Conservation (phyloP, 1,140 invertebrate species). For the Cyclina sinensis region DNA sequence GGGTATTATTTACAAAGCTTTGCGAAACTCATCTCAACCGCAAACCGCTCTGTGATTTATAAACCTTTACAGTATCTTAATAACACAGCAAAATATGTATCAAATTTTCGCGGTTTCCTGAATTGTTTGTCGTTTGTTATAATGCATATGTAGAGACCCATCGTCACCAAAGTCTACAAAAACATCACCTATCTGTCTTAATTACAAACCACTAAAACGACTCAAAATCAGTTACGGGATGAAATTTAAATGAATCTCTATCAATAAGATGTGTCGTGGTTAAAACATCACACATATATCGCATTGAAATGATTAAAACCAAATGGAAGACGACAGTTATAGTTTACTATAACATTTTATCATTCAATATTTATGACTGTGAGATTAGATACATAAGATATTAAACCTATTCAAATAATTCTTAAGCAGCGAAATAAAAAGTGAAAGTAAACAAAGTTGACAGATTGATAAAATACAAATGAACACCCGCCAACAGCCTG, state of each 20-base stretch:
- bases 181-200: constrained; percentile 8
- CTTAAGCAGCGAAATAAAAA: too few relatives aligned
- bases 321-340: constrained; percentile 18
- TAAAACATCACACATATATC: constrained; percentile 42
- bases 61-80: too few relatives aligned
- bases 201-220: constrained; percentile 30
- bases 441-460: too few relatives aligned
- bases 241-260: constrained; percentile 33
- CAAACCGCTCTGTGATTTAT: too few relatives aligned
- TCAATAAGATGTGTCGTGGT: constrained; percentile 21
- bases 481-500: too few relatives aligned
- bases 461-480: too few relatives aligned
- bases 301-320: constrained; percentile 16
- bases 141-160: not conserved
- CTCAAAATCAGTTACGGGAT: constrained; percentile 30
- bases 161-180: constrained; percentile 20
- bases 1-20: too few relatives aligned
- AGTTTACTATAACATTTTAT: not conserved
- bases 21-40: too few relatives aligned
- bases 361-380: not conserved
- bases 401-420: not conserved
- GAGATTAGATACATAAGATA: not conserved
- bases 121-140: not conserved
- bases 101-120: too few relatives aligned
- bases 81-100: too few relatives aligned